Percentiles rank a stretch among this genome's conserved stretches.
These are phyloP conservation scores for Mormoops blainvillei DNA, from an alignment of 2,113 vertebrate genomes.

Conservation along the genomic window DNA sequence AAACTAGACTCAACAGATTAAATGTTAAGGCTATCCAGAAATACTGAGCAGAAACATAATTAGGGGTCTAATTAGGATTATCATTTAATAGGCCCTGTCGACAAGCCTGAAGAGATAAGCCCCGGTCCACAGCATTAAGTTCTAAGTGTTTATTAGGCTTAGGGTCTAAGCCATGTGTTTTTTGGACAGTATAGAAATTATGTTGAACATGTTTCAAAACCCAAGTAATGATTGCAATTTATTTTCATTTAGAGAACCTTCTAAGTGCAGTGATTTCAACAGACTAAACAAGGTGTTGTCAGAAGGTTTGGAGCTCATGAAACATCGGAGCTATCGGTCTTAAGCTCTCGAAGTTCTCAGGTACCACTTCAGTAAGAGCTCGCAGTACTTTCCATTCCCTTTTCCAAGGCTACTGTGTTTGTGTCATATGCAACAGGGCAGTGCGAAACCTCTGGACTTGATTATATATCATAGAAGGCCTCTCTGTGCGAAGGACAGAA, in stretches of 20 bases:
- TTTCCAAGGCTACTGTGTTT: background rate
- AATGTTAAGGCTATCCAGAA: constrained; percentile 80
- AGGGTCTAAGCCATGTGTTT: constrained; percentile 64
- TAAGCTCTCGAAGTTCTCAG: background rate
- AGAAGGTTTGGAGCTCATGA: background rate
- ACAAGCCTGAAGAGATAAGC: constrained; percentile 74
- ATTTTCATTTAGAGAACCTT: constrained; percentile 59
- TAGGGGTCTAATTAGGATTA: constrained; percentile 78
- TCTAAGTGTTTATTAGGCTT: constrained; percentile 70
- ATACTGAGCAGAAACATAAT: constrained; percentile 77
- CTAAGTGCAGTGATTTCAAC: background rate
- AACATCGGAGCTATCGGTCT: background rate
- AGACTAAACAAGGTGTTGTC: background rate
- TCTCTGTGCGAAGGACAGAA: background rate
- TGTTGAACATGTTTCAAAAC: constrained; percentile 61
- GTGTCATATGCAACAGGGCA: background rate
- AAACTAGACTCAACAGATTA: constrained; percentile 83
- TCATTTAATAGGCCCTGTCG: constrained; percentile 67
- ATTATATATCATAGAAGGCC: background rate
- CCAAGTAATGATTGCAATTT: constrained; percentile 26
- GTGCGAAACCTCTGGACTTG: background rate
- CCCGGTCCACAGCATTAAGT: constrained; percentile 68
- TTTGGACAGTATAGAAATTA: constrained; percentile 53
- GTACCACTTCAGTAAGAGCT: background rate
- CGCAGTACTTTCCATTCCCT: rapidly evolving